Conservation (phyloP, 2,113 vertebrate genomes). For the Rhadina sibilatrix region DNA sequence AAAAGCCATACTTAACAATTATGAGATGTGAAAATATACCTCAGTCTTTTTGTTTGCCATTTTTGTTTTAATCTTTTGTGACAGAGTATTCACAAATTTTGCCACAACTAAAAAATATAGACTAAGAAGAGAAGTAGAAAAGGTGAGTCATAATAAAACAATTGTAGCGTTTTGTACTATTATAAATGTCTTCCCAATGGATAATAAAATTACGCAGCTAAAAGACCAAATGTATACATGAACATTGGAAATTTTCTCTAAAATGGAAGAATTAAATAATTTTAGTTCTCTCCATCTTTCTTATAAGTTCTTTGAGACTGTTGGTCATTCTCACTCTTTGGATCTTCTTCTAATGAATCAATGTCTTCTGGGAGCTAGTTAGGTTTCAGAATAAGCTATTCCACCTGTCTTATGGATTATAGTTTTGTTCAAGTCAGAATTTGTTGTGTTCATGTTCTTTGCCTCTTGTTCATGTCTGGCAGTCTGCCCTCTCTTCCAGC, state of each 20-base stretch:
- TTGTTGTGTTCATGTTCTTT: background rate
- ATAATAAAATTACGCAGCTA: background rate
- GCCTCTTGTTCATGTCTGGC: background rate
- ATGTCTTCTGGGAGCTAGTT: background rate
- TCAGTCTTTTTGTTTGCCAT: background rate
- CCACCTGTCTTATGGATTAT: background rate
- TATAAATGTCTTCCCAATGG: fast-evolving
- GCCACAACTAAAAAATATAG: background rate
- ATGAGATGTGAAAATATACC: background rate
- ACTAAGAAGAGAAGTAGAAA: background rate
- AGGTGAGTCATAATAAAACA: background rate
- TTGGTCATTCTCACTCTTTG: background rate
- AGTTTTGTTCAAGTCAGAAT: background rate
- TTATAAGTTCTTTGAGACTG: background rate
- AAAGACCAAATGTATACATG: background rate
- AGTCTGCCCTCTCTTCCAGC: background rate
- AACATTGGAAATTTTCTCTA: background rate
- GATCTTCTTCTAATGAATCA: background rate
- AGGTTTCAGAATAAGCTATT: background rate
- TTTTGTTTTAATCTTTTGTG: background rate
- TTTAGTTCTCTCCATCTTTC: background rate
- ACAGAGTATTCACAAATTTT: background rate
- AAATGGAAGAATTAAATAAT: background rate
- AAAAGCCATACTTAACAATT: background rate
- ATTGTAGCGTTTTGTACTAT: background rate